Conservation (phyloP, 2,797 vertebrate genomes). For the Typhlichthys subterraneus region DNA sequence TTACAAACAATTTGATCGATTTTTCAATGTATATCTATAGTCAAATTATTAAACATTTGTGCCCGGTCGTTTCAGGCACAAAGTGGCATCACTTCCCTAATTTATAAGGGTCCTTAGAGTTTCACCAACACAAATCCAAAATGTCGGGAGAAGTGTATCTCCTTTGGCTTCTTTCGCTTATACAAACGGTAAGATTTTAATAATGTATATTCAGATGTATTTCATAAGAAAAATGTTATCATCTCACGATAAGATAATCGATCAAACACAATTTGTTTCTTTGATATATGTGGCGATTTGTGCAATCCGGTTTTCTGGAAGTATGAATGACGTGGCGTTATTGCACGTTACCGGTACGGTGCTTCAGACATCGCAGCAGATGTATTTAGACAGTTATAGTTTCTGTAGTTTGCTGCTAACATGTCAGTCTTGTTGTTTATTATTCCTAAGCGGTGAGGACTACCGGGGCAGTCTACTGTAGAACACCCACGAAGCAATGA, state of each 20-base stretch:
- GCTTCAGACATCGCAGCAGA: too few relatives aligned
- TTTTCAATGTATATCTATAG: too few relatives aligned
- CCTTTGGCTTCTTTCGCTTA: slow-evolving; percentile 76
- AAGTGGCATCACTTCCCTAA: accelerated
- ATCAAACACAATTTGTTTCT: not conserved
- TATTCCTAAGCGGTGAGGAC: too few relatives aligned
- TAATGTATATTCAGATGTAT: accelerated
- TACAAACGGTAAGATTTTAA: slow-evolving; percentile 76
- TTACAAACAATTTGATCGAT: too few relatives aligned
- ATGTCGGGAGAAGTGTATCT: slow-evolving; percentile 81
- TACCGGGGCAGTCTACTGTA: too few relatives aligned
- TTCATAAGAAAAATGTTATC: accelerated
- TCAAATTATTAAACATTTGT: too few relatives aligned
- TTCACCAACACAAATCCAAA: slow-evolving; percentile 50
- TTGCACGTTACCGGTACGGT: not conserved
- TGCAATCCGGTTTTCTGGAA: slow-evolving; percentile 26
- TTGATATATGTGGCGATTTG: not conserved
- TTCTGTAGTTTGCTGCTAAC: too few relatives aligned
- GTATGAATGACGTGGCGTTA: slow-evolving; percentile 72
- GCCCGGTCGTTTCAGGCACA: slow-evolving; percentile 33
- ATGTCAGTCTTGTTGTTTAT: too few relatives aligned
- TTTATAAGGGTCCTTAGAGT: slow-evolving; percentile 43
- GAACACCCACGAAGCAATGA: too few relatives aligned
- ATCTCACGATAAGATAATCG: not conserved
- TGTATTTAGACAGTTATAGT: too few relatives aligned